Evolutionary conservation across 1,140 invertebrate species (phyloP), one percentile per base, ranked within the genome.

Genomic region (Drosophila subpulchrella): DNA sequence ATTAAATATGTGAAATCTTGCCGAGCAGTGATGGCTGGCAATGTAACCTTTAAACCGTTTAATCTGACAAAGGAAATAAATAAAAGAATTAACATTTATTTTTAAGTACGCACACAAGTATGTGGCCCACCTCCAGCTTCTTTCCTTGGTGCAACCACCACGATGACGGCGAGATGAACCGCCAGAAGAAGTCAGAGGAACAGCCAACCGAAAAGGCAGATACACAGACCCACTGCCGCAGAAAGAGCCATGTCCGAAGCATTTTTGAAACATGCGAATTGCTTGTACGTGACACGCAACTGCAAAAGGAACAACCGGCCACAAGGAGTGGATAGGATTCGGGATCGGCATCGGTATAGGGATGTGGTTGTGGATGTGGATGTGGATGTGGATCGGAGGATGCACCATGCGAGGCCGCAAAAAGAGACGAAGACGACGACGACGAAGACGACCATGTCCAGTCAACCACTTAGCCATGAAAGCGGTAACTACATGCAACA

Each of bases 231-330:
- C 48, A 80, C 48, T 61, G 65, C 50, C 38, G 58, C 67, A 88
- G 67, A 82, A 68, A 84, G 72, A 71, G 85, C 79, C 86, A 86
- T 86, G 82, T 90, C 76, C 55, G 48, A 89, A 81, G 88, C 81
- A 91, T 91, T 91, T 89, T 91, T 90, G 82, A 90, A 91, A 91
- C 88, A 91, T 91, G 88, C 88, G 88, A 91, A 91, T 91, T 91
- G 88, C 80, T 91, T 91, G 88, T 91, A 91, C 88, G 88, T 91
- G 88, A 91, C 88, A 91, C 88, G 88, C 88, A 91, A 91, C 77
- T 82, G 85, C 78, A 80, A 83, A 76, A 72, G 81, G 78, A 81
- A 76, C 80, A 51, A 39, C 56, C 54, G 44, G 58, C 56, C 50
- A 47, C 53, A 72, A 77, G 62, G 65, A 88, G 67, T 60, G 50